Evolutionary conservation across 2,888 invertebrate species (phyloP).

Genomic region (Callosobruchus maculatus): DNA sequence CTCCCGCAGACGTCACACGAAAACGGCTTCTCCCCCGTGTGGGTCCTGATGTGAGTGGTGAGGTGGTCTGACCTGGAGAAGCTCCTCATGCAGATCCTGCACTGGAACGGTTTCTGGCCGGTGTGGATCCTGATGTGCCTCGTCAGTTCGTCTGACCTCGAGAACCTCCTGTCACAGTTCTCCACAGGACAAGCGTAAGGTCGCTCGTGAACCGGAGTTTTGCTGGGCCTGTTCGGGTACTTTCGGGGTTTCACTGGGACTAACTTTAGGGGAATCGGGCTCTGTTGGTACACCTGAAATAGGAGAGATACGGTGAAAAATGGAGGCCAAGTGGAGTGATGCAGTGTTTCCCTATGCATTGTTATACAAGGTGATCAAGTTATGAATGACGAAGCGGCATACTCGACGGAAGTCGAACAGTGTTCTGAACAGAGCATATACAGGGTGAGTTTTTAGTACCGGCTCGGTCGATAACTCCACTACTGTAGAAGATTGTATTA

Average conservation of each 20-base stretch:
- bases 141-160: slow-evolving; percentile 96
- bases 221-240: slow-evolving; percentile 96
- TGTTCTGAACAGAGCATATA: too few species aligned
- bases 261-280: slow-evolving; percentile 79
- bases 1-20: slow-evolving; percentile 97
- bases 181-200: slow-evolving; percentile 98
- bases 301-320: too few species aligned
- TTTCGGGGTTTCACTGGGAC: slow-evolving; percentile 93
- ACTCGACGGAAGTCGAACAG: too few species aligned
- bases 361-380: too few species aligned
- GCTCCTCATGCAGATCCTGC: slow-evolving; percentile 95
- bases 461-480: too few species aligned
- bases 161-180: slow-evolving; percentile 94
- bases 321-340: too few species aligned
- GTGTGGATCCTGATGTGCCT: slow-evolving; percentile 99
- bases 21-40: slow-evolving; percentile 97
- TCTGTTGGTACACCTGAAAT: slow-evolving; percentile 90
- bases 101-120: slow-evolving; percentile 98
- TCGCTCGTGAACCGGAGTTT: slow-evolving; percentile 96
- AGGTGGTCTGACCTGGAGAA: slow-evolving; percentile 97
- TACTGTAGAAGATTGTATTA: too few species aligned
- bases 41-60: slow-evolving; percentile 96
- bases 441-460: too few species aligned
- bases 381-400: too few species aligned
- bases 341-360: too few species aligned